Percentiles rank a stretch among this genome's conserved stretches.
Evolutionary conservation across 1,140 invertebrate species (phyloP).

Genomic region (Drosophila sturtevanti): DNA sequence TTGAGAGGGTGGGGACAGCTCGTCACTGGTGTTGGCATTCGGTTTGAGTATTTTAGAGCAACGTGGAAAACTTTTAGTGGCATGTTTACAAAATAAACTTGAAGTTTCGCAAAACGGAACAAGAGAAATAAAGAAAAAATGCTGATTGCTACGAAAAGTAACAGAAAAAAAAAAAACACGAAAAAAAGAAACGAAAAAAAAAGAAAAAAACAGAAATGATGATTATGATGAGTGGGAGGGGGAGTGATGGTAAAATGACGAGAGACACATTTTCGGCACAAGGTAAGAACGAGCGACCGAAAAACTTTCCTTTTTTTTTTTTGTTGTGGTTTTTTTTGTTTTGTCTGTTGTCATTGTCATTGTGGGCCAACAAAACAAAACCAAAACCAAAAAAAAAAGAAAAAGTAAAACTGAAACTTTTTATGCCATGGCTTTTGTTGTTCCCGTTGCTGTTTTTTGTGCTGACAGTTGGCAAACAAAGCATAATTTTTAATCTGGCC

Average conservation of each 20-base stretch:
- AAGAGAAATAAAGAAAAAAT: slow-evolving; percentile 66
- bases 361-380: slow-evolving; percentile 42
- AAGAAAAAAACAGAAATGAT: slow-evolving; percentile 45
- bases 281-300: slow-evolving; percentile 53
- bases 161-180: slow-evolving; percentile 23
- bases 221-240: slow-evolving; percentile 58
- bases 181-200: slow-evolving; percentile 13
- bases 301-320: slow-evolving; percentile 31
- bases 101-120: slow-evolving; percentile 65
- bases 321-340: slow-evolving; percentile 62
- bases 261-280: slow-evolving; percentile 62
- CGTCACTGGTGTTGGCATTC: slow-evolving; percentile 76
- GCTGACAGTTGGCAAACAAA: slow-evolving; percentile 81
- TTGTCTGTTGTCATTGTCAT: slow-evolving; percentile 74
- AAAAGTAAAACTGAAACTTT: slow-evolving; percentile 30
- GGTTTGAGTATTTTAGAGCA: slow-evolving; percentile 81
- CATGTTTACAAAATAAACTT: slow-evolving; percentile 81
- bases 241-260: slow-evolving; percentile 50
- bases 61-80: slow-evolving; percentile 81
- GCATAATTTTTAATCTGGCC: slow-evolving; percentile 80
- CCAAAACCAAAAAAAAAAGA: slow-evolving; percentile 21
- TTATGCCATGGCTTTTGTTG: slow-evolving; percentile 36
- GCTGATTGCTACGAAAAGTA: slow-evolving; percentile 64
- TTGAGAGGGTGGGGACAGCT: slow-evolving; percentile 39
- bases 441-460: slow-evolving; percentile 54